phyloP scores from a whole-genome alignment of 2,113 vertebrate genomes.

The Sylvietta virens region DNA sequence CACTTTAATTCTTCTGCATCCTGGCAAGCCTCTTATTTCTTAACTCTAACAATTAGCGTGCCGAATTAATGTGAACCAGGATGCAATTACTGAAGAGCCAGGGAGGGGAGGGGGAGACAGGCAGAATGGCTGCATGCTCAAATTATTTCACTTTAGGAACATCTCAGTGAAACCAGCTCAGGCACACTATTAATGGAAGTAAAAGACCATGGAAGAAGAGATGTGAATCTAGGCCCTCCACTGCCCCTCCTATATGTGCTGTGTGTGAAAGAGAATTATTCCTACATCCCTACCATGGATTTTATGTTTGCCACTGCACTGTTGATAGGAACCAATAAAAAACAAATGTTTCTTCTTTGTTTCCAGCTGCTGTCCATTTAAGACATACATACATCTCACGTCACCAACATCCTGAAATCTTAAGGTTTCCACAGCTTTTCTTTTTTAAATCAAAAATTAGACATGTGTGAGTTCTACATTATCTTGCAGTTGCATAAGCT shows the following conservation, averaged over 20 bases:
- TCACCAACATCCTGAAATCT: background rate
- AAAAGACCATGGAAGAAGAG: background rate
- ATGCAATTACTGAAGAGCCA: background rate
- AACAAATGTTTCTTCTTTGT: background rate
- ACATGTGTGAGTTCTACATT: background rate
- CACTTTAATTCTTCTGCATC: constrained; percentile 12
- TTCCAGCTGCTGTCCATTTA: background rate
- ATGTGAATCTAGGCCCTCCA: background rate
- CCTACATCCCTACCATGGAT: background rate
- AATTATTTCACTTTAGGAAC: background rate
- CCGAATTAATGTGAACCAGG: background rate
- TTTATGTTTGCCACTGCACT: background rate
- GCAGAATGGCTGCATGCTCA: background rate
- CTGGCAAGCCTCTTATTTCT: constrained; percentile 25
- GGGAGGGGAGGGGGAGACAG: background rate
- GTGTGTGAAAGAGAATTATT: background rate
- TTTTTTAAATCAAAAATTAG: background rate
- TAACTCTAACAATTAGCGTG: background rate
- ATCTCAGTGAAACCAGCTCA: background rate
- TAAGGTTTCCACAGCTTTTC: background rate
- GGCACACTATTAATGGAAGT: background rate
- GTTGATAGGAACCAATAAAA: background rate
- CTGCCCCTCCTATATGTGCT: background rate
- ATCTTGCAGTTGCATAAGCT: background rate
- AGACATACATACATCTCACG: background rate